Evolutionary conservation across 2,797 vertebrate genomes (phyloP), one percentile per base, ranked within the genome.

Genomic region (Chelonia mydas): DNA sequence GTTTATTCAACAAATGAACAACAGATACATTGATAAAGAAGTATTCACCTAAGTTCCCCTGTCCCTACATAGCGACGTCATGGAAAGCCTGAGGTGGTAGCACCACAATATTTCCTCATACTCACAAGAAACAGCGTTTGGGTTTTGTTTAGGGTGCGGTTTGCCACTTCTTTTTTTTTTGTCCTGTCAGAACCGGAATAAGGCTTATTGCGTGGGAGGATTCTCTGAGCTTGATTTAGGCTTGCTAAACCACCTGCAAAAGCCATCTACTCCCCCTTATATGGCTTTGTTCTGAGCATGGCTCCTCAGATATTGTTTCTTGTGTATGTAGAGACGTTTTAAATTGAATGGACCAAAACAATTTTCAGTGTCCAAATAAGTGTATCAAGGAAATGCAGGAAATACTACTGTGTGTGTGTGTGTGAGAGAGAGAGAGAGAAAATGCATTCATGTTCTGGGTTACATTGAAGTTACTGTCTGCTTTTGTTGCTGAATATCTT

Each of bases 341-440:
- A 23, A 72, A 65, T 37, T 86, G 84, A 80, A 93, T 37, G 45
- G 1, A 5, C 92, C 78, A 49, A 83, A 93, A 41, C 80, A 79
- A 88, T 78, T 90, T 84, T 68, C 84, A 92, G 86, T 95, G 92
- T 95, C 86, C 82, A 78, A 74, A 51, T 86, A 88, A 19, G 50
- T 87, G 88, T 81, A 86, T 45, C 37, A 86, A 83, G 90, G 82
- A 95, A 95, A 92, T 85, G 74, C 86, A 96, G 93, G 89, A 91
- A 92, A 5, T 95, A 84, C 91, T 68, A 91, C 90, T 92, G 72
- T 91, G 77, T 90, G 33, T 91, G 16, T 50, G 49, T 41, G 41
- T 41, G n/a, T n/a, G n/a, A n/a, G n/a, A n/a, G n/a, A 41, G 41
- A 41, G 41, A 41, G 41, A 5, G 50, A 6, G 86, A 49, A 93